These are phyloP conservation scores for Epinephelus cyanopodus DNA, from an alignment of 2,113 vertebrate genomes.

Conservation along the genomic window DNA sequence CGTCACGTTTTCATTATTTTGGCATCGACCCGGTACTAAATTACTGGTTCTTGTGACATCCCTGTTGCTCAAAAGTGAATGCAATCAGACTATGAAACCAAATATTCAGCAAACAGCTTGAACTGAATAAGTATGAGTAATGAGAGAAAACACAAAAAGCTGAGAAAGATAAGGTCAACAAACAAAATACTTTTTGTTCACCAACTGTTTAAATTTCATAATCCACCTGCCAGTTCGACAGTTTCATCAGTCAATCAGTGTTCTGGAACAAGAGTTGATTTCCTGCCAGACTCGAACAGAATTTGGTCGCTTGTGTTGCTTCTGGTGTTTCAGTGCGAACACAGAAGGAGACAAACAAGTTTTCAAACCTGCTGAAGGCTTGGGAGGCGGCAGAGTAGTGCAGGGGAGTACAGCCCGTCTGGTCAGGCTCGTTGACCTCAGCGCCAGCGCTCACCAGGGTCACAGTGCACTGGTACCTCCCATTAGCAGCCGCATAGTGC, in stretches of 20 bases:
- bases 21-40: too few relatives aligned
- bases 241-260: neutral
- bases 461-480: constrained; percentile 96
- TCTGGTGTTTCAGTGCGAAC: neutral
- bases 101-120: neutral
- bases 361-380: constrained; percentile 91
- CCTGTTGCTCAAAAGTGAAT: neutral
- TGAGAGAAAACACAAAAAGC: neutral
- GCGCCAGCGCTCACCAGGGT: constrained; percentile 93
- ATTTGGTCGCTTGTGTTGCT: neutral
- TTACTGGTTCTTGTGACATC: too few relatives aligned
- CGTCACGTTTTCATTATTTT: too few relatives aligned
- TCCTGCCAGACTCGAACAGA: neutral
- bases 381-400: constrained; percentile 96
- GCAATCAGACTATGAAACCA: neutral
- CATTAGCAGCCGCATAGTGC: constrained; percentile 97
- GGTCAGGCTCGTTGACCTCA: constrained; percentile 91
- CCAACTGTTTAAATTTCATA: constrained; percentile 4
- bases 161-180: neutral
- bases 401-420: constrained; percentile 93
- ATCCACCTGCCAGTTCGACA: neutral
- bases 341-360: neutral
- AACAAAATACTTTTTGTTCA: neutral
- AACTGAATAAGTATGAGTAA: neutral
- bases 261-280: constrained; percentile 1